Evolutionary conservation across 2,113 vertebrate species (phyloP).

Genomic region (Austrofundulus limnaeus): DNA sequence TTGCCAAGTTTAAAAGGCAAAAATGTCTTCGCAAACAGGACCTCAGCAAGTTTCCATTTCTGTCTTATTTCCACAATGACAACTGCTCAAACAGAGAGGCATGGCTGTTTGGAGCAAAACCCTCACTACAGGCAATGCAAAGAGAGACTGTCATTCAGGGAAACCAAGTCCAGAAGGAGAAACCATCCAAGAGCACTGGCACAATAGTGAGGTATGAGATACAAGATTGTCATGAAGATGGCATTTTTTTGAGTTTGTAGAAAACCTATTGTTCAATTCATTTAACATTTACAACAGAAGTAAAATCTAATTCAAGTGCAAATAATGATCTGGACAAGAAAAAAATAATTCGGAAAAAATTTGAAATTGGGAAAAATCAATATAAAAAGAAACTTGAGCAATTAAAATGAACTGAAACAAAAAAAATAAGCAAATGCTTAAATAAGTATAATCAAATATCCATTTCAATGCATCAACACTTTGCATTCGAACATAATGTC

Average conservation of each 20-base stretch:
- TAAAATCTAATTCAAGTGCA: slow-evolving; percentile 40
- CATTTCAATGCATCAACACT: slow-evolving; percentile 73
- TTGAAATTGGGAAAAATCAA: not conserved
- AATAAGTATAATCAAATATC: slow-evolving; percentile 42
- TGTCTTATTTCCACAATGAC: slow-evolving; percentile 52
- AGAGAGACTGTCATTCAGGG: slow-evolving; percentile 46
- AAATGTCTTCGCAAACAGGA: slow-evolving; percentile 49
- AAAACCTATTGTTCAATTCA: slow-evolving; percentile 18
- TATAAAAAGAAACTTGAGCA: not conserved
- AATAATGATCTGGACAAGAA: slow-evolving; percentile 76
- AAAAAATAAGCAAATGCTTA: slow-evolving; percentile 5
- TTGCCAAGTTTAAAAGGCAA: slow-evolving; percentile 35
- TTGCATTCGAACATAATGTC: slow-evolving; percentile 25
- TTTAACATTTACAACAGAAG: slow-evolving; percentile 33
- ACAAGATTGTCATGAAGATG: slow-evolving; percentile 17
- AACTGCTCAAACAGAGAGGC: slow-evolving; percentile 29
- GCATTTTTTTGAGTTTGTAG: slow-evolving; percentile 33
- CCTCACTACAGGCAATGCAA: slow-evolving; percentile 32
- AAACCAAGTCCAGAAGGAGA: slow-evolving; percentile 32
- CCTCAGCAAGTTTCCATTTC: slow-evolving; percentile 53
- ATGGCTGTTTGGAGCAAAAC: slow-evolving; percentile 31
- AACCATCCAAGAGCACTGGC: slow-evolving; percentile 41
- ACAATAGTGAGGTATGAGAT: slow-evolving; percentile 16
- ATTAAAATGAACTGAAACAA: not conserved
- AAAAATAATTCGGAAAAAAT: not conserved